A percentile compares a stretch with the other conserved stretches of the same genome.
Evolutionary conservation across 2,113 vertebrate species (phyloP).

Genomic region (Podilymbus podiceps): DNA sequence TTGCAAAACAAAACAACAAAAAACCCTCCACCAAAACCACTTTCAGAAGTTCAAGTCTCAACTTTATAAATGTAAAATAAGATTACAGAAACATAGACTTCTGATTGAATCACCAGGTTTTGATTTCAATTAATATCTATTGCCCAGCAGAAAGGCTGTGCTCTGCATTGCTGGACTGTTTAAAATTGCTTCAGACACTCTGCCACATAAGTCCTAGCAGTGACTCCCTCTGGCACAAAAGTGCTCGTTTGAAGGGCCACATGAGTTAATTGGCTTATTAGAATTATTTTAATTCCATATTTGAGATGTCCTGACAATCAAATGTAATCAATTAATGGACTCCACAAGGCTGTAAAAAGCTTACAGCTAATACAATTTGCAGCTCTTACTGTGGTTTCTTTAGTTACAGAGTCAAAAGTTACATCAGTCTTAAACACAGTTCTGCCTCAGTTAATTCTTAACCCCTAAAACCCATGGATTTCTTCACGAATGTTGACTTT

Average conservation of each 20-base stretch:
- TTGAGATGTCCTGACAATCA: constrained; percentile 36
- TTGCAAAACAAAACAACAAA: background rate
- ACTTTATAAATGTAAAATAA: background rate
- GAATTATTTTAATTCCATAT: constrained; percentile 47
- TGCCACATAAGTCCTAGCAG: background rate
- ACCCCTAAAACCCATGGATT: background rate
- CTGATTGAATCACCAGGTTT: background rate
- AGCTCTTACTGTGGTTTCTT: constrained; percentile 23
- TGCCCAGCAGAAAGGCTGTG: background rate
- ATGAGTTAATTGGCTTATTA: constrained; percentile 16
- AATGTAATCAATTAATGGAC: constrained; percentile 37
- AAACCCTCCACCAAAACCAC: background rate
- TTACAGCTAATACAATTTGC: constrained; percentile 37
- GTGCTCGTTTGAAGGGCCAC: background rate
- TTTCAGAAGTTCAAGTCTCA: background rate
- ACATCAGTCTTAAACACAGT: background rate
- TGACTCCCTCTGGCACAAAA: background rate
- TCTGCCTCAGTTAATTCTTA: background rate
- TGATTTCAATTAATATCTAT: background rate
- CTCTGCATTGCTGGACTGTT: background rate
- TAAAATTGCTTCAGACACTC: constrained; percentile 2
- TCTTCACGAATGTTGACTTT: background rate
- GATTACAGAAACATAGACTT: background rate
- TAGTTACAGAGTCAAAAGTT: constrained; percentile 26
- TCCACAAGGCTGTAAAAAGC: constrained; percentile 11